Evolutionary conservation across 2,797 vertebrate genomes (phyloP), one percentile per base, ranked within the genome.

Genomic region (Pelodytes ibericus): DNA sequence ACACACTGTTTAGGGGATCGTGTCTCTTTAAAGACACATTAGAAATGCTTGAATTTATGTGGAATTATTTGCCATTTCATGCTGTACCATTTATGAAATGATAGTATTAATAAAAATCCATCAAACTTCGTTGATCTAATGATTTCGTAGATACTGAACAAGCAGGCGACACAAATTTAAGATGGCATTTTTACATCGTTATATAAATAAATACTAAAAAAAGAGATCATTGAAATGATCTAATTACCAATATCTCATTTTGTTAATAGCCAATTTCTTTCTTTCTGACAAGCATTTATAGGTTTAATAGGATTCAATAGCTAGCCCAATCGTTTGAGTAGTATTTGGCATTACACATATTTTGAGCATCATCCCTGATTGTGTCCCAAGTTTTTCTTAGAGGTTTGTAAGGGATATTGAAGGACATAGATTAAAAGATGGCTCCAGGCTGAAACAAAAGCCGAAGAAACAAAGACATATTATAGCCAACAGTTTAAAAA

Each of bases 201-300:
- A 22, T 53, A 20, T 53, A 53, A 53, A 53, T 53, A 53, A 53
- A 53, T 53, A 53, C 49, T 24, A 53, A 22, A 53, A 53, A 53
- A 22, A 22, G 16, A 53, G 49, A n/a, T n/a, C 11, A 24, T 3
- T 11, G n/a, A 24, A 24, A 53, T 24, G 49, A 7, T 53, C 8
- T 53, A 53, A 53, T 53, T 53, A 53, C 49, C 24, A 53, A 53
- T 53, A 53, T 53, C 24, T 53, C n/a, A 53, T 53, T 53, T 16
- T 22, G 49, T 24, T 53, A 18, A 22, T 20, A 53, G 49, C 2
- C 49, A 53, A 24, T 53, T 53, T 53, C 49, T 6, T 11, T 53
- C n/a, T 53, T 8, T 53, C n/a, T 49, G 13, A 49, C 44, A 16
- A 7, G 22, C n/a, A 24, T 53, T 53, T 53, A 53, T 53, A 8